Evolutionary conservation across 2,888 invertebrate species (phyloP), one percentile per base, ranked within the genome.

Genomic region (Brenthis daphne): DNA sequence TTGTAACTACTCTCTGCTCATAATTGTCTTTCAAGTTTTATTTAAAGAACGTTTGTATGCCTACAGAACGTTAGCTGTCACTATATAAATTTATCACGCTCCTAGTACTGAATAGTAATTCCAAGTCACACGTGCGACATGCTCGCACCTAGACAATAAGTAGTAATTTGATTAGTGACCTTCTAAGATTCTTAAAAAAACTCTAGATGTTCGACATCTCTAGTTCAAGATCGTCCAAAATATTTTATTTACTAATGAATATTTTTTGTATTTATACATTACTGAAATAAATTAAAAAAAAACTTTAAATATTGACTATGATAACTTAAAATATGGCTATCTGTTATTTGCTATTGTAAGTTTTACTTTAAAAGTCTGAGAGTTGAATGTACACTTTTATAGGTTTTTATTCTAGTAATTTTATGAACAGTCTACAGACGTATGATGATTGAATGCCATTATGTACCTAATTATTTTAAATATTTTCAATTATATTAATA

Each of bases 21-120:
- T 86, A 84, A 85, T 85, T 83, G 83, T 85, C 80, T 81, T 77
- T 80, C 56, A 75, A 74, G 76, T 74, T 77, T 79, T 80, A 77
- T 78, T 86, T 83, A 85, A 80, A 72, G 80, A 73, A 78, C 80
- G 83, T 88, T 87, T 84, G 87, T 86, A 86, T 88, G 85, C 85
- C 76, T 78, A 80, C 81, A 75, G 79, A 78, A 82, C 73, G 80
- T 76, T 77, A 76, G 79, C 80, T 85, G 88, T 85, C 86, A 87
- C 85, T 85, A 84, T 87, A 86, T 85, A 84, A 85, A 89, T 88
- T 87, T 86, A 87, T 86, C 85, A 85, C 86, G 83, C 79, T 73
- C 80, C 84, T 78, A 83, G 82, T 80, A 80, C 80, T 82, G 88
- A 85, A 89, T 86, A 81, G 83, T 84, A 86, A 88, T 83, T 82